These are phyloP conservation scores for Fistularia tabacaria DNA, from an alignment of 2,797 vertebrate genomes.

Conservation along the genomic window DNA sequence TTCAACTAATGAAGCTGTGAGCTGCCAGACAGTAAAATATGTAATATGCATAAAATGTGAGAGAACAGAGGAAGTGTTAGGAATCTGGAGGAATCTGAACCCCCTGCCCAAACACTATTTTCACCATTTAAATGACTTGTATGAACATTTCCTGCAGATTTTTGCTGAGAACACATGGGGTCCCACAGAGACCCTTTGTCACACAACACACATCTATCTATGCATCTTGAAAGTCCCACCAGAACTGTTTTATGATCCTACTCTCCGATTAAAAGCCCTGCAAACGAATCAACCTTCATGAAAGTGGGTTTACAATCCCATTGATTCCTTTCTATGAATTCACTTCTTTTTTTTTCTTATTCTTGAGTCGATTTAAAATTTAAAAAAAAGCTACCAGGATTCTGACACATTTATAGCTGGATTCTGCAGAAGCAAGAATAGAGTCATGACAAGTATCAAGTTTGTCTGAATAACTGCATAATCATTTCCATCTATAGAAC, in stretches of 20 bases:
- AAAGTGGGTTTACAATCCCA: too few species aligned
- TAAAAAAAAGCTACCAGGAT: too few species aligned
- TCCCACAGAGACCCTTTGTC: constrained; percentile 55
- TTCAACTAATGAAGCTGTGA: constrained; percentile 23
- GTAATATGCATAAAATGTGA: constrained; percentile 15
- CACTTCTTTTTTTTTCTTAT: too few species aligned
- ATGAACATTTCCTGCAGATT: constrained; percentile 40
- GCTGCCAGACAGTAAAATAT: constrained; percentile 32
- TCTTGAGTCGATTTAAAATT: too few species aligned
- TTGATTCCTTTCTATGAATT: too few species aligned
- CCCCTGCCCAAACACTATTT: constrained; percentile 20
- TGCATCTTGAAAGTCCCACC: constrained; percentile 33
- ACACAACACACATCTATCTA: constrained; percentile 54
- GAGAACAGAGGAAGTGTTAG: constrained; percentile 63
- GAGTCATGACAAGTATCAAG: too few species aligned
- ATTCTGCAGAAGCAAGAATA: too few species aligned
- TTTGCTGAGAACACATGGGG: constrained; percentile 34
- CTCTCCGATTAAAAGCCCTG: constrained; percentile 35
- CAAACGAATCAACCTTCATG: constrained; percentile 40
- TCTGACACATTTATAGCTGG: too few species aligned
- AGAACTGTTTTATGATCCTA: too few species aligned
- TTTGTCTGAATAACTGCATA: too few species aligned
- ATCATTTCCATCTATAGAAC: too few species aligned
- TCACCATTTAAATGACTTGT: constrained; percentile 36
- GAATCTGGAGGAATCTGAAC: constrained; percentile 64